phyloP scores from a whole-genome alignment of 2,113 vertebrate species.

The Neotragus pygmaeus region DNA sequence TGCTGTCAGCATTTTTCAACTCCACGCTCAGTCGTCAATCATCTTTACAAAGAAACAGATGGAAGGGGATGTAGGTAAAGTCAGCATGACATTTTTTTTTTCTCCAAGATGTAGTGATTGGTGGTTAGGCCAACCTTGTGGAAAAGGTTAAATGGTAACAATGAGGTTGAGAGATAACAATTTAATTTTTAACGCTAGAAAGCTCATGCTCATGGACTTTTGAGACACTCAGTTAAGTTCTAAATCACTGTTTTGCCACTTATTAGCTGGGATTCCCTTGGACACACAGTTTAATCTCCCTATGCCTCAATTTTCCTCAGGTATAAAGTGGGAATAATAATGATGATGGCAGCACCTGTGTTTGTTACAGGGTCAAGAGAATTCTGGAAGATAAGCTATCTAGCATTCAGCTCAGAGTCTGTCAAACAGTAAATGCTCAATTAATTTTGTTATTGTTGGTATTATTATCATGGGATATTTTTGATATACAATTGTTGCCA shows the following conservation, averaged over 20 bases:
- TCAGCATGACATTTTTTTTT: not conserved
- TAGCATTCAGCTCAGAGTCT: not conserved
- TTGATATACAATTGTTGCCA: not conserved
- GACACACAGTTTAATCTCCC: not conserved
- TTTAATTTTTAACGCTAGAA: slow-evolving; percentile 6
- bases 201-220: not conserved
- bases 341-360: not conserved
- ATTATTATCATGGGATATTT: not conserved
- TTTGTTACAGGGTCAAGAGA: not conserved
- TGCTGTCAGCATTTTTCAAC: not conserved
- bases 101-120: not conserved
- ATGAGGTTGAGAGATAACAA: not conserved
- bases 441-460: not conserved
- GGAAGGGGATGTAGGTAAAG: not conserved
- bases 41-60: slow-evolving; percentile 23
- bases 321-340: not conserved
- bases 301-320: not conserved
- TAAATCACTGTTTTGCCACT: not conserved
- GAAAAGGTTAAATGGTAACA: not conserved
- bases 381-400: not conserved
- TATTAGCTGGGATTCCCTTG: not conserved
- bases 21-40: slow-evolving; percentile 20
- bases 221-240: not conserved
- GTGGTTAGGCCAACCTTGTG: not conserved
- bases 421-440: not conserved